A percentile compares a stretch with the other conserved stretches of the same genome.
Evolutionary conservation across 2,888 invertebrate species (phyloP).

Genomic region (Aphodius granarius): DNA sequence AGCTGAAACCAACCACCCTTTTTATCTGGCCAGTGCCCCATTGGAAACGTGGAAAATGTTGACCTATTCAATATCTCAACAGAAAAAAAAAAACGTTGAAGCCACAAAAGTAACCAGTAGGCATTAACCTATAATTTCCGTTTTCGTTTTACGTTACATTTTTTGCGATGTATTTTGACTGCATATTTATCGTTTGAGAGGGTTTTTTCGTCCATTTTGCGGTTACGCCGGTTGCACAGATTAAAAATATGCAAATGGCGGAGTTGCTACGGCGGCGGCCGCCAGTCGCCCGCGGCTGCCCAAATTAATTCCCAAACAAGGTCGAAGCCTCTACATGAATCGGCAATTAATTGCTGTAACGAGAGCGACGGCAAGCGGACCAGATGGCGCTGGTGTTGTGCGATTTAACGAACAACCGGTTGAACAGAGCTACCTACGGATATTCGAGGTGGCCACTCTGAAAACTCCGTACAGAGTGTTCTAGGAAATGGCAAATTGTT

Average conservation of each 20-base stretch:
- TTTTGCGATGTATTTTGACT: not conserved
- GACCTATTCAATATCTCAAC: no score
- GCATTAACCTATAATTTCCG: not conserved
- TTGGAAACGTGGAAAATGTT: no score
- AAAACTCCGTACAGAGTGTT: not conserved
- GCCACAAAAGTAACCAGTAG: not conserved
- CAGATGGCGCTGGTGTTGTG: slow-evolving; percentile 1
- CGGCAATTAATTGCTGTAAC: slow-evolving; percentile 47
- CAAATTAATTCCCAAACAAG: slow-evolving; percentile 45
- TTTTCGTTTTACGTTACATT: not conserved
- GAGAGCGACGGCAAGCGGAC: not conserved
- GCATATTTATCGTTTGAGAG: not conserved
- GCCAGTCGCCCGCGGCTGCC: slow-evolving; percentile 23
- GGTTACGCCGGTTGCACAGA: slow-evolving; percentile 15
- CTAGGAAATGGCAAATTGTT: no score
- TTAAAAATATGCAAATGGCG: slow-evolving; percentile 30
- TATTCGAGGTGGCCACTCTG: not conserved
- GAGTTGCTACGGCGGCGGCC: not conserved
- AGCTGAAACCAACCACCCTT: no score
- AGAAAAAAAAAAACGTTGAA: not conserved
- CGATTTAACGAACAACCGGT: not conserved
- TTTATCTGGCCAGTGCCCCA: no score
- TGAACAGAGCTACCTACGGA: not conserved
- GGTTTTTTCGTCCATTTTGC: not conserved
- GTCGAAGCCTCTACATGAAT: slow-evolving; percentile 46